Percentiles rank a stretch among this genome's conserved stretches.
phyloP scores from a whole-genome alignment of 1,140 invertebrate species.

The Hyles vespertilio region DNA sequence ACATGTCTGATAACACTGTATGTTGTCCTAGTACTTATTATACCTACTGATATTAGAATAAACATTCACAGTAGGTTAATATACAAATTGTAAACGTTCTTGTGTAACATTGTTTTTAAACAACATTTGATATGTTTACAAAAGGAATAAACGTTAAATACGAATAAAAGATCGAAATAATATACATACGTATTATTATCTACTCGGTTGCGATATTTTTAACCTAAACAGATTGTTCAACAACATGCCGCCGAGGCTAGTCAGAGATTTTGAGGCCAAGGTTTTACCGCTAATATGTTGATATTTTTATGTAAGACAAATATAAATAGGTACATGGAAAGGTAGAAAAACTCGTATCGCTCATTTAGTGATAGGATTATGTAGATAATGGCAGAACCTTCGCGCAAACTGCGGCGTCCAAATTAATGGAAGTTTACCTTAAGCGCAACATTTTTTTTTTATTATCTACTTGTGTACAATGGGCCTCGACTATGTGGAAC shows the following conservation, averaged over 20 bases:
- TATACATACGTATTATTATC: slow-evolving; percentile 43
- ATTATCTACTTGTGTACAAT: slow-evolving; percentile 8
- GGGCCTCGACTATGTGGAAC: slow-evolving; percentile 15
- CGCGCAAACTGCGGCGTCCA: slow-evolving; percentile 12
- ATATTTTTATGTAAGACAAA: slow-evolving; percentile 51
- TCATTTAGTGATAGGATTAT: slow-evolving; percentile 11
- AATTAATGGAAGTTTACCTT: slow-evolving; percentile 21
- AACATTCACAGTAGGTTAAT: background rate
- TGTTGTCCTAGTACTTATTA: slow-evolving; percentile 43
- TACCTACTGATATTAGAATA: slow-evolving; percentile 24
- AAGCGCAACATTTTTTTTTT: slow-evolving; percentile 8
- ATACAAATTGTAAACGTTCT: too few relatives aligned
- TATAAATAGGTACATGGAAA: slow-evolving; percentile 31
- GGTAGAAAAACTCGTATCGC: slow-evolving; percentile 27
- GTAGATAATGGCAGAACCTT: slow-evolving; percentile 8
- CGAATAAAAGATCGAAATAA: slow-evolving; percentile 25
- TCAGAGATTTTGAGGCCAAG: slow-evolving; percentile 63
- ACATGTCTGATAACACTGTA: slow-evolving; percentile 35
- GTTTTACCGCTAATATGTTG: slow-evolving; percentile 58
- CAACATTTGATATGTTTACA: background rate
- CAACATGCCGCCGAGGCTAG: slow-evolving; percentile 54
- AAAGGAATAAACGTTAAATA: slow-evolving; percentile 2
- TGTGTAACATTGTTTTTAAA: too few relatives aligned
- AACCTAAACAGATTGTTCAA: slow-evolving; percentile 60
- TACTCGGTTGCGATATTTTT: slow-evolving; percentile 60